Base-by-base conservation (phyloP, 1,140 invertebrate genomes). In the Leptinotarsa lineolata region DNA sequence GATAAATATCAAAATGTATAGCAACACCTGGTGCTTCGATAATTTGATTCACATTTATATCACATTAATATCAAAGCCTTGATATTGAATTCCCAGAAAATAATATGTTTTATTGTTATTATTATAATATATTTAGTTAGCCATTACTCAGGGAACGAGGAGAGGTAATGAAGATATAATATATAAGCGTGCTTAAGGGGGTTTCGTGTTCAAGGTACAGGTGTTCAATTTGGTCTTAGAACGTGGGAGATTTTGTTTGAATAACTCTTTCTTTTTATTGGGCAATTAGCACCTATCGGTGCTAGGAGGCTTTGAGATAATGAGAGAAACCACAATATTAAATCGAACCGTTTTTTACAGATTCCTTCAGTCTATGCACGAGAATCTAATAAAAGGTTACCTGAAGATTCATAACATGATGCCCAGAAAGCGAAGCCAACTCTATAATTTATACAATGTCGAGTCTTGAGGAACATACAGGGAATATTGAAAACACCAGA, bases 161-260 rank as follows among this genome's bases (percentile, higher is more conserved):
- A 46, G 13, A 54, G 15, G 48, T 39, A 18, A 54, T 54, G 15
- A 13, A 54, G 48, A 54, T 54, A 54, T 54, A 16, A 54, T 54
- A 54, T 54, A 16, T 54, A 15, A 16, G n/a, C 48, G 16, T 16
- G 48, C 48, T 18, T 54, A 4, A 54, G 6, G n/a, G 48, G 3
- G 15, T 54, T 54, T 54, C 48, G 48, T 54, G 48, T 54, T 2
- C 48, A 54, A 13, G 48, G 48, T 15, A 54, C 48, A 54, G 48
- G 16, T 54, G 48, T 54, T 54, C 48, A 54, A 54, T 54, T 54
- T 54, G 48, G 48, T 39, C 48, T 16, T 54, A 54, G 16, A 54
- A 54, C 48, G 48, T 54, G 48, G n/a, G 48, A 54, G 48, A 54
- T 54, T 54, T 54, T 54, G 16, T 54, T 54, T 54, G 48, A 54